Conservation (phyloP, 2,113 vertebrate species). For the Sander lucioperca region DNA sequence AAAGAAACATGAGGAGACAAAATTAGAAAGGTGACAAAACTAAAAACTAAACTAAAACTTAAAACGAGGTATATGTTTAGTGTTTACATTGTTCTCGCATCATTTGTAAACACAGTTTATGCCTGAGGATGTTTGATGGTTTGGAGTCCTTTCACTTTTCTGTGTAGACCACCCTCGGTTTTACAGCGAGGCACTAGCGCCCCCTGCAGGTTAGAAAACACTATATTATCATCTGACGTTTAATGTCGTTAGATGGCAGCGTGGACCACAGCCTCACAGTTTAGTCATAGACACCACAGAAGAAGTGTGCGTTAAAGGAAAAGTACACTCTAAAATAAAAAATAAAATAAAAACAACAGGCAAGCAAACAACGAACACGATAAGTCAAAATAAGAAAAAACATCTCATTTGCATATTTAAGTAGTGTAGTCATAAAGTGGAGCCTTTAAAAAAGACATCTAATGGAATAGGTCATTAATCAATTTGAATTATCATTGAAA, state of each 20-base stretch:
- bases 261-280: not conserved
- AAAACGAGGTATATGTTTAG: not conserved
- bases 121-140: not conserved
- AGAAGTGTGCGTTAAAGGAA: not conserved
- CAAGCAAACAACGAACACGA: too few relatives aligned
- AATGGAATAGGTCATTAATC: not conserved
- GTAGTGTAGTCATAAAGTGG: not conserved
- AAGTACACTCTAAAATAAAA: not conserved
- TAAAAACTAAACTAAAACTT: not conserved
- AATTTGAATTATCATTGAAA: not conserved
- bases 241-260: not conserved
- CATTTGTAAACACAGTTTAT: not conserved
- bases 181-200: conserved; percentile 43
- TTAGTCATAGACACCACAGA: not conserved
- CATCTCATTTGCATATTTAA: not conserved
- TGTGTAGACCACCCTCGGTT: conserved; percentile 7
- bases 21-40: not conserved
- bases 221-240: not conserved
- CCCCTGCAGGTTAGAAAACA: conserved; percentile 60
- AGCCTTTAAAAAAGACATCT: not conserved
- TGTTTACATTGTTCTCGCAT: not conserved
- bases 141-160: not conserved
- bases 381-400: not conserved
- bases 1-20: not conserved
- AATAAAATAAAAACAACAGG: too few relatives aligned